Evolutionary conservation across 64 coral and sea anemone species (phyloP).

Genomic region (Anthopleura sola): DNA sequence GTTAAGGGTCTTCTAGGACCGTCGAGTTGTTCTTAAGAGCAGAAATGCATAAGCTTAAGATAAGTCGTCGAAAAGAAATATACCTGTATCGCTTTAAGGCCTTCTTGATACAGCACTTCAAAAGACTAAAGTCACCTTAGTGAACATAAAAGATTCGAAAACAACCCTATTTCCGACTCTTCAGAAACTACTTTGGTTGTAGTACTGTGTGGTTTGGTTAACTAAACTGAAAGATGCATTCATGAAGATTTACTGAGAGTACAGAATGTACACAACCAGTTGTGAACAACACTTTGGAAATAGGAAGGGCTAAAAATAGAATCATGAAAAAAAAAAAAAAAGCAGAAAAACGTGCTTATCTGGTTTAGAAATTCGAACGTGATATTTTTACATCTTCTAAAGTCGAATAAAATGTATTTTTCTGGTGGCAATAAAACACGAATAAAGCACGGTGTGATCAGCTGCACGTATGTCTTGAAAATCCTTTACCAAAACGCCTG

Average conservation of each 20-base stretch:
- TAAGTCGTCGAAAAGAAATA: constrained; percentile 6
- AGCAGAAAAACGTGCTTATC: neutral
- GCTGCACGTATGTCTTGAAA: neutral
- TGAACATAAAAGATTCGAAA: neutral
- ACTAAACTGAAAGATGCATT: neutral
- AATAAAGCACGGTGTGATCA: neutral
- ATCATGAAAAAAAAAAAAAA: neutral
- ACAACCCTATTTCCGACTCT: constrained; percentile 7
- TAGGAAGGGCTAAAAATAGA: neutral
- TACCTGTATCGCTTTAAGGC: constrained; percentile 14
- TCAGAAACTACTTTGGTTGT: neutral
- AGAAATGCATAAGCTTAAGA: neutral
- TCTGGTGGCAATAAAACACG: neutral
- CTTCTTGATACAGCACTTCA: constrained; percentile 9
- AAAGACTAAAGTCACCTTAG: neutral
- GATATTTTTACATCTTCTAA: neutral
- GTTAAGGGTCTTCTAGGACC: neutral
- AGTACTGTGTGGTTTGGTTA: neutral
- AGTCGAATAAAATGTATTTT: neutral
- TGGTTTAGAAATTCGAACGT: neutral
- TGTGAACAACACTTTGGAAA: no score
- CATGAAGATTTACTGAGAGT: neutral
- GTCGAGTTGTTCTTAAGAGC: neutral
- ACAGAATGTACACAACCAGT: no score
- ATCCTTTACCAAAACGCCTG: neutral